Conservation (phyloP, 2,113 vertebrate genomes). For the Spheniscus mendiculus region DNA sequence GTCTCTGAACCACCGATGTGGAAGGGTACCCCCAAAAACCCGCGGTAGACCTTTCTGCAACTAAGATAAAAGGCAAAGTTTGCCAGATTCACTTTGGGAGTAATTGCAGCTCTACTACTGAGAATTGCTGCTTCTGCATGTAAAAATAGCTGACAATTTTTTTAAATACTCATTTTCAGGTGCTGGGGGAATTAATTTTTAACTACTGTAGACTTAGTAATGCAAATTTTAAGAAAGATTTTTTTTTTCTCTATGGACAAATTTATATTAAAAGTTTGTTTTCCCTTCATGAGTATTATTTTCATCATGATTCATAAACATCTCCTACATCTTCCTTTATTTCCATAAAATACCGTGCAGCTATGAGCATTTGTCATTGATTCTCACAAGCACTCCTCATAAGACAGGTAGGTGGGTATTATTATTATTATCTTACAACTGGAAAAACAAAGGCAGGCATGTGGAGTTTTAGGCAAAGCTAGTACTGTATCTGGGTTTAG, state of each 20-base stretch:
- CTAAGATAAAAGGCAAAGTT: background rate
- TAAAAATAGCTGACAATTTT: constrained; percentile 38
- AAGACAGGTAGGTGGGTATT: background rate
- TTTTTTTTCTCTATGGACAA: background rate
- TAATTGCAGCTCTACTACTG: background rate
- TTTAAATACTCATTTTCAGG: constrained; percentile 10
- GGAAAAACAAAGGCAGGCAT: background rate
- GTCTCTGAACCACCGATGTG: background rate
- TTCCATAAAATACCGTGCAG: background rate
- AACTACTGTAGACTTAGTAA: constrained; percentile 29
- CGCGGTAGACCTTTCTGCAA: background rate
- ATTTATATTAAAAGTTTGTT: background rate
- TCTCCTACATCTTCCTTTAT: background rate
- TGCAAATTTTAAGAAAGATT: background rate
- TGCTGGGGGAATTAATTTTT: constrained; percentile 22
- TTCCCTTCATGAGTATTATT: background rate
- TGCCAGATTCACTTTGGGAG: background rate
- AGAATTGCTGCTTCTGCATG: background rate
- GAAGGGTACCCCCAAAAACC: background rate
- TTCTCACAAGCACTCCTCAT: background rate
- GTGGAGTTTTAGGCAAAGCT: background rate
- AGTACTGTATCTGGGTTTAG: background rate
- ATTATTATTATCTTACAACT: background rate
- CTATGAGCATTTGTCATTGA: background rate
- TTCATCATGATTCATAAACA: background rate